Evolutionary conservation across 2,113 vertebrate species (phyloP).

Genomic region (Tragulus kanchil): DNA sequence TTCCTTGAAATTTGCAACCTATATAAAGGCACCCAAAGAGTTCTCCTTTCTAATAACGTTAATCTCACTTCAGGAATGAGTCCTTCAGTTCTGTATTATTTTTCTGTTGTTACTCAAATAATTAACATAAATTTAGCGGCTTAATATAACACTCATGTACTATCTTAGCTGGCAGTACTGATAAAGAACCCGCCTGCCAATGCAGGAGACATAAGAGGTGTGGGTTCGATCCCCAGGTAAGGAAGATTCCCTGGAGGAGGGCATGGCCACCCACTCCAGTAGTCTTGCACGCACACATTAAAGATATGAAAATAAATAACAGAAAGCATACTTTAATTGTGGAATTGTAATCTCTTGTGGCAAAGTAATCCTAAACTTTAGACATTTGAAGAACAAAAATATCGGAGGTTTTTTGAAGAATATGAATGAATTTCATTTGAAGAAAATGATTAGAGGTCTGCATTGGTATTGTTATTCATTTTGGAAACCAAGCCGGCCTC

Average conservation of each 20-base stretch:
- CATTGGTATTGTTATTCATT: neutral
- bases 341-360: neutral
- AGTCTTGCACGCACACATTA: neutral
- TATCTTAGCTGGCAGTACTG: neutral
- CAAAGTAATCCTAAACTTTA: neutral
- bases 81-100: neutral
- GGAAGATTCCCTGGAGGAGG: neutral
- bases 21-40: neutral
- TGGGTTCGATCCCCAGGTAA: rapidly evolving
- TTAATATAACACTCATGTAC: neutral
- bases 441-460: neutral
- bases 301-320: neutral
- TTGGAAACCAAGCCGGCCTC: neutral
- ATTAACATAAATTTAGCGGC: neutral
- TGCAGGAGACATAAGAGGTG: neutral
- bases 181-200: neutral
- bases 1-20: neutral
- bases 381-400: neutral
- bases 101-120: neutral
- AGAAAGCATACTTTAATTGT: neutral
- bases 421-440: too few relatives aligned
- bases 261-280: neutral
- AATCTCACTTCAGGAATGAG: neutral
- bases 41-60: neutral
- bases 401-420: neutral